Evolutionary conservation across 2,888 invertebrate species (phyloP).

Genomic region (Nemotelus pantherinus): DNA sequence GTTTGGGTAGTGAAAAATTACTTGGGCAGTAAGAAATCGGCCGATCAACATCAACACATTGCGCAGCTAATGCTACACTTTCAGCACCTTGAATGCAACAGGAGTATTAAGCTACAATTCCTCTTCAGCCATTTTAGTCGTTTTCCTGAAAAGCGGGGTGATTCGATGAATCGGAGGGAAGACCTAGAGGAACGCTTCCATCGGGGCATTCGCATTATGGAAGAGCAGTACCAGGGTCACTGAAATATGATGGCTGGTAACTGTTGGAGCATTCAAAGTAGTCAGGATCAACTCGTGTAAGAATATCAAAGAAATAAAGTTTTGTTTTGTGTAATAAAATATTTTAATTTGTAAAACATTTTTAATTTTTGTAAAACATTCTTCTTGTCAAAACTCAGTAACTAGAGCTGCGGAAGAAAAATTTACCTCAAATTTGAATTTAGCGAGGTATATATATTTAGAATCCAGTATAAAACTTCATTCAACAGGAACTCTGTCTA

Average conservation of each 20-base stretch:
- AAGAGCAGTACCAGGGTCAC: conserved; percentile 57
- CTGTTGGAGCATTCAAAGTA: conserved; percentile 54
- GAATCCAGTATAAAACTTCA: conserved; percentile 2
- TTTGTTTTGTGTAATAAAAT: too few species aligned
- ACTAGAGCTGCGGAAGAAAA: background rate
- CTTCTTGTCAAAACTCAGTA: background rate
- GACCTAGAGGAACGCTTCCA: conserved; percentile 59
- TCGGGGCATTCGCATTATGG: conserved; percentile 57
- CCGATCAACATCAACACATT: background rate
- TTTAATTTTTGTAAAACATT: background rate
- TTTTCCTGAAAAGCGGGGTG: conserved; percentile 58
- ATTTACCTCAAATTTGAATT: background rate
- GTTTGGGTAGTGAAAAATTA: background rate
- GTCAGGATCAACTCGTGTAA: too few species aligned
- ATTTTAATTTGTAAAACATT: too few species aligned
- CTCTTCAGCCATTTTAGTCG: conserved; percentile 55
- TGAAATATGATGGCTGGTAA: conserved; percentile 57
- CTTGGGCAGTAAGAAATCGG: background rate
- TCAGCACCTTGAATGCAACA: conserved; percentile 47
- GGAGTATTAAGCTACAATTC: conserved; percentile 58
- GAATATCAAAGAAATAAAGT: too few species aligned
- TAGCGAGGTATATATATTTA: background rate
- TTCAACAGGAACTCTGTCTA: background rate
- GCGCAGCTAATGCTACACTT: background rate
- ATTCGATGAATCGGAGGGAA: conserved; percentile 53